phyloP scores from a whole-genome alignment of 2,888 invertebrate species.

The Parnassius glacialis region DNA sequence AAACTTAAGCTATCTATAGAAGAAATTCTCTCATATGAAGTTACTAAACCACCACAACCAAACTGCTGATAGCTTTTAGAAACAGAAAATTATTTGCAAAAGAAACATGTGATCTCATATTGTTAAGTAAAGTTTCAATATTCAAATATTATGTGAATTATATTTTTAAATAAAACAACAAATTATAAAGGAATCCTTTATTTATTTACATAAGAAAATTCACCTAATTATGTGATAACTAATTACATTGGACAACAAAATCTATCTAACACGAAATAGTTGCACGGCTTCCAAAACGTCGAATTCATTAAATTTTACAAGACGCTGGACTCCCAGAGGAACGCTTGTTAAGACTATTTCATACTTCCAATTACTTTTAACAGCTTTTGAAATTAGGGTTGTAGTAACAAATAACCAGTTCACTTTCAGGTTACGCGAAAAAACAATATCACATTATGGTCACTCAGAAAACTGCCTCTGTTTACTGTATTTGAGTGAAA shows the following conservation, averaged over 20 bases:
- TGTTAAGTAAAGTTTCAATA: too few species aligned
- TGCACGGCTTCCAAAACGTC: slow-evolving; percentile 39
- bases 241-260: slow-evolving; percentile 77
- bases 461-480: too few species aligned
- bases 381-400: slow-evolving; percentile 8
- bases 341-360: neutral
- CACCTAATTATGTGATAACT: slow-evolving; percentile 73
- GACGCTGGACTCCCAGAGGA: neutral
- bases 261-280: slow-evolving; percentile 61
- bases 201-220: slow-evolving; percentile 80
- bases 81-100: too few species aligned
- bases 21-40: slow-evolving; percentile 9
- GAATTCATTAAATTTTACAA: slow-evolving; percentile 24
- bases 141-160: too few species aligned
- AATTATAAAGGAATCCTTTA: slow-evolving; percentile 72
- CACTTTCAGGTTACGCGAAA: neutral
- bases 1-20: slow-evolving; percentile 7
- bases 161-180: slow-evolving; percentile 45
- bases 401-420: slow-evolving; percentile 2
- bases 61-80: too few species aligned
- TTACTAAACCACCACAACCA: too few species aligned
- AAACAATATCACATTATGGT: neutral
- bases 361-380: neutral
- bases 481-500: too few species aligned
- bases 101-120: too few species aligned